Base-by-base conservation (phyloP, 1,140 invertebrate genomes). In the Tetramorium simillimum region DNA sequence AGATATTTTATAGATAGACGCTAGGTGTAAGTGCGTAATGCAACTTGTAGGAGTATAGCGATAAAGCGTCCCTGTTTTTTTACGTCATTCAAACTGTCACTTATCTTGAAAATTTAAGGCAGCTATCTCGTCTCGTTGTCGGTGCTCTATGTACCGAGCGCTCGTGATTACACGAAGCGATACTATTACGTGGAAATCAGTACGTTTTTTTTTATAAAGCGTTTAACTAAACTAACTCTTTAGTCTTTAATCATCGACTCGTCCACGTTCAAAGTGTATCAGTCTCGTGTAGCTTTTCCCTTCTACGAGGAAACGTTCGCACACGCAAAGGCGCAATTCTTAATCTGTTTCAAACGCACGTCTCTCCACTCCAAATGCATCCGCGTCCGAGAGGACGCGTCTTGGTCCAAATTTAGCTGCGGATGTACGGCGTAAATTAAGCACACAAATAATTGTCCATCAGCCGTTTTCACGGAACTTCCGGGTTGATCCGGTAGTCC, bases 91-190 rank as follows among this genome's bases (percentile, higher is more conserved):
- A 37, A 40, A 33, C 24, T 90, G 21, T 60, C 82, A 63, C 43
- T 46, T 80, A 62, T 82, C 62, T 81, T 82, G 87, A 58, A 88
- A 88, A 73, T 90, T 77, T 90, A 90, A 88, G 86, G 76, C 81
- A 88, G 82, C 43, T 90, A 70, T 90, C 86, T 85, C 58, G 43
- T 86, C 60, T 86, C 43, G 51, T 88, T 90, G 85, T 90, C 58
- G 21, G 56, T 9, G 21, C 24, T 86, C 24, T 87, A 37, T 53
- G 18, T 81, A 81, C 49, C n/a, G 43, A 63, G 21, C 51, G 63
- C 4, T 56, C 7, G 28, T 51, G 12, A 28, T 56, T 72, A 46
- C 16, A 21, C 16, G 33, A 87, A 75, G 5, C 2, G 49, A 12
- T 21, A 53, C 21, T 67, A 53, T 58, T 86, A 28, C n/a, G 53